Conservation (phyloP, 2,113 vertebrate genomes). For the Poeciliopsis turrubarensis region DNA sequence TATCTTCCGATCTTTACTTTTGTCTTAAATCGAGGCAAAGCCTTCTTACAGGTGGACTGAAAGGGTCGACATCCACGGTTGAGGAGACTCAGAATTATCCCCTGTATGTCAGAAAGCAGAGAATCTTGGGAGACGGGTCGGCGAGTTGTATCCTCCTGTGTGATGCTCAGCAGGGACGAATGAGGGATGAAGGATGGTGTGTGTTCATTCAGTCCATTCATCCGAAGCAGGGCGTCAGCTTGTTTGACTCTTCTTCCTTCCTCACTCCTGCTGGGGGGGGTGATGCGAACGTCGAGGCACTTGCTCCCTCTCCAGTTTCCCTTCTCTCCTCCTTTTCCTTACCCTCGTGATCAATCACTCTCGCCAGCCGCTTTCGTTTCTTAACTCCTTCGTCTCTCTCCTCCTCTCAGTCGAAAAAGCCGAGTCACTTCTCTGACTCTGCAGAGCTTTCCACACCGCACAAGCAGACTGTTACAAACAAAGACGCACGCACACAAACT, state of each 20-base stretch:
- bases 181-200: slow-evolving; percentile 41
- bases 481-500: slow-evolving; percentile 20
- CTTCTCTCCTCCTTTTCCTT: slow-evolving; percentile 28
- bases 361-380: slow-evolving; percentile 34
- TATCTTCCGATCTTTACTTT: slow-evolving; percentile 8
- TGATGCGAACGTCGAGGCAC: slow-evolving; percentile 48
- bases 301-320: slow-evolving; percentile 3
- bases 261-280: slow-evolving; percentile 22
- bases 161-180: slow-evolving; percentile 32
- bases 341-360: slow-evolving; percentile 28
- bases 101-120: slow-evolving; percentile 6
- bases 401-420: slow-evolving; percentile 24
- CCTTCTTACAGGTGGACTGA: slow-evolving; percentile 7
- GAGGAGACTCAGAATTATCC: too few relatives aligned
- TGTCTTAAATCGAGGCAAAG: not conserved
- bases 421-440: slow-evolving; percentile 65
- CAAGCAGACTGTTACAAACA: slow-evolving; percentile 53
- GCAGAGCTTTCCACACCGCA: slow-evolving; percentile 67
- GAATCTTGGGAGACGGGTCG: slow-evolving; percentile 4
- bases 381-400: slow-evolving; percentile 18
- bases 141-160: slow-evolving; percentile 33
- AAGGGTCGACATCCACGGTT: not conserved
- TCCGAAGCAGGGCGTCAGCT: slow-evolving; percentile 69
- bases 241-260: slow-evolving; percentile 39
- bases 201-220: slow-evolving; percentile 65